Percentiles rank a stretch among this genome's conserved stretches.
Conservation (phyloP, 2,113 vertebrate species). For the Probosciger aterrimus region DNA sequence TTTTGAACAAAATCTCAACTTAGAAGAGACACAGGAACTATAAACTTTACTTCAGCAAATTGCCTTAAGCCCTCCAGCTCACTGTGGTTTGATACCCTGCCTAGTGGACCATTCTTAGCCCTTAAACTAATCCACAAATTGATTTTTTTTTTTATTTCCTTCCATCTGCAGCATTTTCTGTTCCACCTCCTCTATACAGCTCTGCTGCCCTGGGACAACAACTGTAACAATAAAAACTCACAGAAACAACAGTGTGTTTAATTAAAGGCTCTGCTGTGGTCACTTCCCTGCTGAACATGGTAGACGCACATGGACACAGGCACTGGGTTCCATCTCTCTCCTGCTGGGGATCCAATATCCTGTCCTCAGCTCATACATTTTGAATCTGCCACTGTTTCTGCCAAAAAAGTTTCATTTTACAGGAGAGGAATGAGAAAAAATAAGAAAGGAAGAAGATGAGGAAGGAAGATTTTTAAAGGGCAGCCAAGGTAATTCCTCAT, state of each 20-base stretch:
- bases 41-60: constrained; percentile 49
- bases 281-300: not conserved
- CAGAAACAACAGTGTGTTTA: not conserved
- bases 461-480: constrained; percentile 34
- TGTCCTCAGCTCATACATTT: constrained; percentile 41
- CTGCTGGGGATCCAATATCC: constrained; percentile 5
- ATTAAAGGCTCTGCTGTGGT: not conserved
- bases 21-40: constrained; percentile 51
- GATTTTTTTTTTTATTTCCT: not conserved
- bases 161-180: constrained; percentile 21
- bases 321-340: not conserved
- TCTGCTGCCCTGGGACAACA: not conserved
- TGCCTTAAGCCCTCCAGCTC: constrained; percentile 34
- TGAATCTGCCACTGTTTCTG: constrained; percentile 17
- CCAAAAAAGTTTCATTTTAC: constrained; percentile 23
- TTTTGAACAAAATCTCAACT: constrained; percentile 36
- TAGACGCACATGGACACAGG: not conserved
- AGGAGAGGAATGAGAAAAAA: constrained; percentile 18
- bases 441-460: constrained; percentile 20
- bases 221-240: constrained; percentile 1
- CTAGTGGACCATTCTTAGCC: not conserved
- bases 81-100: constrained; percentile 55
- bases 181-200: not conserved
- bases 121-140: constrained; percentile 33
- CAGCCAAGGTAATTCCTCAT: constrained; percentile 29